Evolutionary conservation across 2,888 invertebrate genomes (phyloP), one percentile per base, ranked within the genome.

Genomic region (Drosophila buzzatii): DNA sequence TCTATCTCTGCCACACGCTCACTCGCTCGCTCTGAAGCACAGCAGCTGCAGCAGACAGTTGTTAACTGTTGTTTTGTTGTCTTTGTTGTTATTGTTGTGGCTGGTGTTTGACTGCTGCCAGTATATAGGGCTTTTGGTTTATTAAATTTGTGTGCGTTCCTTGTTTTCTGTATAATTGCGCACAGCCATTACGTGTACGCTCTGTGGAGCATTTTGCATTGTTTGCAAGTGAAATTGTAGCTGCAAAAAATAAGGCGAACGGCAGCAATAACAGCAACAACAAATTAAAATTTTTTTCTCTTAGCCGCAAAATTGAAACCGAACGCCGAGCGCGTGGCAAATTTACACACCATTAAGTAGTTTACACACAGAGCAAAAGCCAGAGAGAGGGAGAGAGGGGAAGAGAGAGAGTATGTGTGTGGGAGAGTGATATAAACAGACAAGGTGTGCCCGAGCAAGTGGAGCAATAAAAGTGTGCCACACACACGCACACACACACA

Each of bases 291-390:
- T 89, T 85, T 85, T 87, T 87, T 85, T 89, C 77, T 75, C 73
- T 59, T 64, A 85, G 90, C 85, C 85, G 69, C 85, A 85, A 85
- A 90, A 85, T 82, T 88, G 90, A 88, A 90, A 82, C 75, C 81
- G 71, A 85, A 75, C 80, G 75, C n/a, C 63, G 20, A 79, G 75
- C 76, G 85, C 69, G 74, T 76, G 72, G 86, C 80, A 90, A 83
- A 91, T 91, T 91, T 91, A 91, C 91, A 91, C 91, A 85, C 91
- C 91, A 91, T 91, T 91, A 91, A 91, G 90, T 91, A 90, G 89
- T 91, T 91, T 89, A 80, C 90, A 75, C 73, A 72, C 62, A 69
- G 57, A 73, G 9, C n/a, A 6, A 9, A 14, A 59, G n/a, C 58
- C 37, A 31, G 45, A 20, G 12, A 35, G 23, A 12, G 42, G 6